phyloP scores from a whole-genome alignment of 2,113 vertebrate species.

The Saguinus imperator region DNA sequence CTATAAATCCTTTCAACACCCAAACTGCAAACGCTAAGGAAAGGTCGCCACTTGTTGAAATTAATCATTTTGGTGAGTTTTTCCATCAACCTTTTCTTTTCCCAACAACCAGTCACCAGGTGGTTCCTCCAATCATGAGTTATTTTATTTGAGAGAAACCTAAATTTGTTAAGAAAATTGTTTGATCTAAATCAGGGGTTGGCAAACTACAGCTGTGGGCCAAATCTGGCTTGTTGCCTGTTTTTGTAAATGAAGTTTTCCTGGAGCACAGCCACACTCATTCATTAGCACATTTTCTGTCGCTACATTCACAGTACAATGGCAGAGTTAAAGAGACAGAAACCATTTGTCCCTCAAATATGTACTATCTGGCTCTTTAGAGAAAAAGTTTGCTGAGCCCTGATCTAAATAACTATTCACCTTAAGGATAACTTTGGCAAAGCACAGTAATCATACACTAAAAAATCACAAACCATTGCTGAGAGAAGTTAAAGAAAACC shows the following conservation, averaged over 20 bases:
- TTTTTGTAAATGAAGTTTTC: neutral
- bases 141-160: neutral
- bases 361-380: neutral
- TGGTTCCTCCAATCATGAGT: neutral
- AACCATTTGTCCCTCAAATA: neutral
- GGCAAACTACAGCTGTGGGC: neutral
- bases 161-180: neutral
- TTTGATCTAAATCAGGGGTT: neutral
- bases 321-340: neutral
- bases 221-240: neutral
- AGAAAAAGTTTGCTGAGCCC: neutral
- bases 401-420: neutral
- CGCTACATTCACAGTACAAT: neutral
- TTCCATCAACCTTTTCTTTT: neutral
- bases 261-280: neutral
- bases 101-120: neutral
- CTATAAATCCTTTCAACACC: neutral
- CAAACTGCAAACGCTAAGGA: neutral
- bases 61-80: neutral
- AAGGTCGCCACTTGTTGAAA: neutral
- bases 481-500: neutral
- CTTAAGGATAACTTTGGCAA: neutral
- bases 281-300: neutral
- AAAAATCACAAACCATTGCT: neutral
- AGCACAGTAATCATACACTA: neutral